A percentile compares a stretch with the other conserved stretches of the same genome.
These are phyloP conservation scores for Drosophila algonquin DNA, from an alignment of 2,888 invertebrate genomes.

Conservation along the genomic window DNA sequence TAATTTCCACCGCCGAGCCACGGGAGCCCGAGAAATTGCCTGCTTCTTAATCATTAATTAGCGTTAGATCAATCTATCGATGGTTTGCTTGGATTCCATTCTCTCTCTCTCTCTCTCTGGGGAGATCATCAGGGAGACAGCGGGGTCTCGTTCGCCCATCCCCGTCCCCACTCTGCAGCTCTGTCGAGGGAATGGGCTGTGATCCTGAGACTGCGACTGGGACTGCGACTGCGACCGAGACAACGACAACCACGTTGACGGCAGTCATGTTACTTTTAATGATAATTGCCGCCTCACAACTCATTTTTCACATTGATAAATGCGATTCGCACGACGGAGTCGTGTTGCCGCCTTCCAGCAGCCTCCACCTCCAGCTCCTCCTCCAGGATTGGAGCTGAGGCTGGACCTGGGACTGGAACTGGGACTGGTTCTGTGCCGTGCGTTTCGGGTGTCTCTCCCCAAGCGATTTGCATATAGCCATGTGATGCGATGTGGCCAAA, in stretches of 20 bases:
- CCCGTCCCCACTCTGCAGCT: background rate
- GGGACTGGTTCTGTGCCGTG: constrained; percentile 13
- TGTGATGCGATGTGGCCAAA: constrained; percentile 4
- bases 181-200: background rate
- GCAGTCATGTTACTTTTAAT: constrained; percentile 78
- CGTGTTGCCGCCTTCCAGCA: constrained; percentile 31
- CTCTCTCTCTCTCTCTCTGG: constrained; percentile 12
- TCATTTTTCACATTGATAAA: constrained; percentile 80
- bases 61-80: constrained; percentile 54
- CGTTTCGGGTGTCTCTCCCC: background rate
- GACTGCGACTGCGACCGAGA: background rate
- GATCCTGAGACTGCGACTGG: background rate
- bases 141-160: background rate
- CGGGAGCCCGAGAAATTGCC: constrained; percentile 36
- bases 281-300: constrained; percentile 80
- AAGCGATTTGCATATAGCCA: constrained; percentile 14
- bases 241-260: constrained; percentile 29
- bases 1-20: constrained; percentile 50
- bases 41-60: constrained; percentile 69
- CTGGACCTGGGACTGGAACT: too few relatives aligned
- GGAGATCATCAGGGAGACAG: constrained; percentile 9
- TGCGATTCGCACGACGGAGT: constrained; percentile 50
- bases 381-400: background rate
- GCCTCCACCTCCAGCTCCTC: background rate
- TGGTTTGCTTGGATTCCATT: background rate